A percentile compares a stretch with the other conserved stretches of the same genome.
Evolutionary conservation across 92 coral and sea anemone species (phyloP).

Genomic region (Palythoa grandiflora): DNA sequence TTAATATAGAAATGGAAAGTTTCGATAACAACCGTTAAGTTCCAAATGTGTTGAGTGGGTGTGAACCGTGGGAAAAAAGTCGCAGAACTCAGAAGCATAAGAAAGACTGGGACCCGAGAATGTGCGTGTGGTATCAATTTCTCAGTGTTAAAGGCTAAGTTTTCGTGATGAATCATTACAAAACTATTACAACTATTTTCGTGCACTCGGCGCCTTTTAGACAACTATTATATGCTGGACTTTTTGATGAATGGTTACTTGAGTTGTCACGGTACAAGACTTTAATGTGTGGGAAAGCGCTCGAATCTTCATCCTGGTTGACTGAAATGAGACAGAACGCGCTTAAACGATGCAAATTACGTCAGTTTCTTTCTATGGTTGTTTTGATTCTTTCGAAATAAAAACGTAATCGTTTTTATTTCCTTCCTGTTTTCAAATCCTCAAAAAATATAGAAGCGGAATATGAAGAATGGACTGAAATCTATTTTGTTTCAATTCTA

Average conservation of each 20-base stretch:
- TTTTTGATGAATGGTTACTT: background rate
- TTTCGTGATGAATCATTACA: constrained; percentile 17
- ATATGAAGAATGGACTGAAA: constrained; percentile 3
- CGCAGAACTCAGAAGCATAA: background rate
- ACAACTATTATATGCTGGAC: background rate
- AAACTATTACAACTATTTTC: constrained; percentile 18
- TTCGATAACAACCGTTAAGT: constrained; percentile 14
- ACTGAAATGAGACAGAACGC: constrained; percentile 11
- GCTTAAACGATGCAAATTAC: constrained; percentile 31
- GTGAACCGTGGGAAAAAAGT: constrained; percentile 43
- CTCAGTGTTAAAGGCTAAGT: background rate
- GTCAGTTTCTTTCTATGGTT: background rate
- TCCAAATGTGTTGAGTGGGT: background rate
- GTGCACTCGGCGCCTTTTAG: background rate
- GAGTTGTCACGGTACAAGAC: background rate
- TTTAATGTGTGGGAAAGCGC: constrained; percentile 35
- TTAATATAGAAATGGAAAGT: constrained; percentile 33
- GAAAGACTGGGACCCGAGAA: background rate
- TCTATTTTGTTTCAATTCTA: constrained; percentile 3
- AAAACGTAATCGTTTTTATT: background rate
- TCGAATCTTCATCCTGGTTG: background rate
- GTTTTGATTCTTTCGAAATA: background rate
- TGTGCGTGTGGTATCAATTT: background rate
- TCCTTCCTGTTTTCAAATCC: constrained; percentile 12
- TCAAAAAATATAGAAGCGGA: background rate